Evolutionary conservation across 1,140 invertebrate species (phyloP), one percentile per base, ranked within the genome.

Genomic region (Brachionus calyciflorus): DNA sequence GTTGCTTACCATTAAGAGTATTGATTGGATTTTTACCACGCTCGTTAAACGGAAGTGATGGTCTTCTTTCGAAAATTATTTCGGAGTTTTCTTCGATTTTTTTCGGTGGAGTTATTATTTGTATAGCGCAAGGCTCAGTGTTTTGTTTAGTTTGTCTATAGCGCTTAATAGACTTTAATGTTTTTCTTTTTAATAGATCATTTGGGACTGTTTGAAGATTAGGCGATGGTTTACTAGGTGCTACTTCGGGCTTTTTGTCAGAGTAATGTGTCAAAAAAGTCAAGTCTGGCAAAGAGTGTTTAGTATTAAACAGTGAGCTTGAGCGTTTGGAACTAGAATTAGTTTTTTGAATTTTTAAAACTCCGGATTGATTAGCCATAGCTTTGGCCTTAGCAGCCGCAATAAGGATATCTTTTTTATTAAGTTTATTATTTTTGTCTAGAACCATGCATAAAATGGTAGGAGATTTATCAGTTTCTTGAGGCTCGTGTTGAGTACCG

Each of bases 131-230:
- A 19, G 60, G 60, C 19, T 73, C 69, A 21, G 69, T 73, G 12
- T 73, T 73, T 46, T 73, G 69, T 49, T 73, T 73, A 19, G 51
- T 73, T 33, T 73, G 69, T 73, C 69, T 37, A 26, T 73, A 73
- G 19, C 69, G 44, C 51, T 73, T 73, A 21, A 73, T 73, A 4
- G 69, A 73, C n/a, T 73, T 73, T 17, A 73, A 37, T 41, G 69
- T 73, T 73, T 73, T 73, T n/a, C 69, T 28, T 19, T 73, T 65
- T 21, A 65, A 41, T 6, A 65, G 19, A 41, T 65, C 60, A 37
- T 24, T 46, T 33, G 26, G 55, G n/a, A 33, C 55, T 17, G 55
- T 33, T 60, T 60, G 55, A 7, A 30, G 55, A 60, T 60, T 60
- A 19, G 28, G 55, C n/a, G 55, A 30, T 0, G 69, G 44, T 37